Evolutionary conservation across 2,797 vertebrate genomes (phyloP), one percentile per base, ranked within the genome.

Genomic region (Hephaestus fuliginosus): DNA sequence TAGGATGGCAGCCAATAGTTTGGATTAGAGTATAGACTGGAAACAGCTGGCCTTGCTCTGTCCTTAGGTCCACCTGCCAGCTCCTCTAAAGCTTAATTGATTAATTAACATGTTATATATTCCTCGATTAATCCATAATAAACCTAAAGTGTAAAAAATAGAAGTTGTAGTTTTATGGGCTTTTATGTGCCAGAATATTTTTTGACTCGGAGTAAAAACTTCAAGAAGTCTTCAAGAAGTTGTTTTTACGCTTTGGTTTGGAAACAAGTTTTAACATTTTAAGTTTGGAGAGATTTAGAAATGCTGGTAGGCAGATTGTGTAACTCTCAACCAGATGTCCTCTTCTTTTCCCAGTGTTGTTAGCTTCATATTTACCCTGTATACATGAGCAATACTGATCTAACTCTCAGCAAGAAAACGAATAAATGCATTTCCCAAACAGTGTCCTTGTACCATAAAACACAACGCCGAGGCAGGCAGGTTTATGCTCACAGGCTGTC

Each of bases 401-500:
- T 25, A 28, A 46, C 33, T 44, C 14, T 52, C 2, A 36, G 12
- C 51, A 55, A 49, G 48, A 61, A 63, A 11, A 14, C 15, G 2
- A 36, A 67, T 30, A 14, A 25, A 70, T 25, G 13, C 7, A 36
- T 70, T 62, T 69, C 18, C 22, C 17, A 18, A 74, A 48, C 0
- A 17, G 51, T 33, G 25, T 36, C 60, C 78, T 53, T 52, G 66
- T 71, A 69, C 53, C 58, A 80, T 78, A 84, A 83, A 85, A 65
- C 57, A 65, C 66, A 62, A 28, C 69, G 53, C 43, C 13, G 39
- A 68, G 41, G 1, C 17, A 1, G 82, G 53, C 78, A 80, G 85
- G 48, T 87, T 88, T 84, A 84, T 63, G 77, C 66, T 71, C 3
- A 36, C 78, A 88, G 82, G 81, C 89, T 84, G 80, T 85, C 70